Evolutionary conservation across 37 sponge, comb jelly and placozoan genomes (phyloP).

Genomic region (Axinella damicornis): DNA sequence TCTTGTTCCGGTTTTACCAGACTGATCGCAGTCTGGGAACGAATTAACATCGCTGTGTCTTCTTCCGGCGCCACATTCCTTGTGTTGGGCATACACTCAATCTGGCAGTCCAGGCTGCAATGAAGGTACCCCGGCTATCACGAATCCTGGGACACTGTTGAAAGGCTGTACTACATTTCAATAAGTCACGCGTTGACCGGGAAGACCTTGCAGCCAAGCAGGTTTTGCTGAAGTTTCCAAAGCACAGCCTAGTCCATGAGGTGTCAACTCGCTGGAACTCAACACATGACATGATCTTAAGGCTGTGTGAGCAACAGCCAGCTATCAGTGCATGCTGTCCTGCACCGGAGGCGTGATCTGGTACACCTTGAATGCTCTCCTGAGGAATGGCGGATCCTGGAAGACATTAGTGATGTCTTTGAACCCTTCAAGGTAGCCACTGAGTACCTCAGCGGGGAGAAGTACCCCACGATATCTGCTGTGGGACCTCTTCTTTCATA

Average conservation of each 20-base stretch:
- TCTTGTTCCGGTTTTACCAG: no score
- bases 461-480: constrained; percentile 13
- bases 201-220: constrained; percentile 19
- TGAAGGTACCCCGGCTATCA: not conserved
- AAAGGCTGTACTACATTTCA: not conserved
- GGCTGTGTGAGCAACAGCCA: constrained; percentile 39
- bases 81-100: constrained; percentile 40
- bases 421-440: constrained; percentile 35
- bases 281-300: constrained; percentile 7
- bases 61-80: constrained; percentile 10
- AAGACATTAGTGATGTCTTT: constrained; percentile 14
- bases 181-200: constrained; percentile 5
- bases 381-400: constrained; percentile 21
- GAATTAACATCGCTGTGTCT: not conserved
- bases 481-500: constrained; percentile 13
- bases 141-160: not conserved
- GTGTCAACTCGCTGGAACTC: constrained; percentile 17
- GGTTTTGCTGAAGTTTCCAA: not conserved
- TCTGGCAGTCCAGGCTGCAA: constrained; percentile 3
- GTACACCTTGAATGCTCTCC: constrained; percentile 31
- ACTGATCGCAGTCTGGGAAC: no score
- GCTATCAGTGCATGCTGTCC: constrained; percentile 22
- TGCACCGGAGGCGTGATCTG: not conserved
- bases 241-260: constrained; percentile 11
- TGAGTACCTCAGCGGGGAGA: constrained; percentile 16